phyloP scores from a whole-genome alignment of 2,888 invertebrate species.

The Villa cingulata region DNA sequence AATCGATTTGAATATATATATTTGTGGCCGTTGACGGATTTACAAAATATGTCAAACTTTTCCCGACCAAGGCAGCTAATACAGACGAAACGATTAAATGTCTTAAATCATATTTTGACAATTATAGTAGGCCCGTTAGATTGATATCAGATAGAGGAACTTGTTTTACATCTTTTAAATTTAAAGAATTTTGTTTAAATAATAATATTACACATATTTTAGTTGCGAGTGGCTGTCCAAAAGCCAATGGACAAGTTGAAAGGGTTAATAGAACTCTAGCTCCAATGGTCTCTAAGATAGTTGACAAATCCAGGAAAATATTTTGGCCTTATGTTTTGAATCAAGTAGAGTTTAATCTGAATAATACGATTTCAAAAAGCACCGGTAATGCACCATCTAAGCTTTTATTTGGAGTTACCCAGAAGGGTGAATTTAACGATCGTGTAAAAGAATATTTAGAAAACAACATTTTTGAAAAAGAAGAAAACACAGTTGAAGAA shows the following conservation, averaged over 20 bases:
- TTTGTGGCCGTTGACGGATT: no score
- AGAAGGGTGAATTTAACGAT: slow-evolving; percentile 10
- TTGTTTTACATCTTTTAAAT: background rate
- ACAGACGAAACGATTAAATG: background rate
- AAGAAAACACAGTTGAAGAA: no score
- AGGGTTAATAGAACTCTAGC: background rate
- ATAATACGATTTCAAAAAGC: slow-evolving; percentile 14
- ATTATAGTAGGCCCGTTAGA: background rate
- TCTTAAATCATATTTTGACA: background rate
- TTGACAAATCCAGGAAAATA: background rate
- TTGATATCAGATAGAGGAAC: slow-evolving; percentile 2
- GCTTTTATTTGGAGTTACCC: slow-evolving; percentile 19
- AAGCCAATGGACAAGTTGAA: background rate
- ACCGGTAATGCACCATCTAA: slow-evolving; percentile 18
- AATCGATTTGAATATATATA: no score
- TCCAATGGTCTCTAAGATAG: background rate
- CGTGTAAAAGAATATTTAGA: no score
- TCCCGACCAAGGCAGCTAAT: background rate
- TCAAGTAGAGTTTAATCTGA: background rate
- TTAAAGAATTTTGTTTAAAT: slow-evolving; percentile 11
- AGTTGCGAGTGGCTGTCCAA: background rate
- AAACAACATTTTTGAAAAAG: no score
- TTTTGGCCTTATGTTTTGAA: slow-evolving; percentile 2
- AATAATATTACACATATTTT: slow-evolving; percentile 3
- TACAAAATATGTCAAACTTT: no score